A percentile compares a stretch with the other conserved stretches of the same genome.
These are phyloP conservation scores for Thymelicus lineola DNA, from an alignment of 2,888 invertebrate species.

Conservation along the genomic window DNA sequence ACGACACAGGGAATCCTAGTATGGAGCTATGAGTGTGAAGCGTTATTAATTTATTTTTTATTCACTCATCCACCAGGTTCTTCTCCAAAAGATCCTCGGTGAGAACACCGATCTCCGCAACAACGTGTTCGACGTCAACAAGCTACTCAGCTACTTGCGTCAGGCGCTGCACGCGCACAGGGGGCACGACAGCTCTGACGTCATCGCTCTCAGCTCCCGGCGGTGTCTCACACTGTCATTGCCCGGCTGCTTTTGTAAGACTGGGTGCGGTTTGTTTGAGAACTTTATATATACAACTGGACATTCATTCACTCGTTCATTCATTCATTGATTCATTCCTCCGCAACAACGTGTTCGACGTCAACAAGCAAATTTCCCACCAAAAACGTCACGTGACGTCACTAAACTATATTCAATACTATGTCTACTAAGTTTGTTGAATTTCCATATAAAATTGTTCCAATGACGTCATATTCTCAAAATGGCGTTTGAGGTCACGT, in stretches of 20 bases:
- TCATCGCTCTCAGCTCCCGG: conserved; percentile 49
- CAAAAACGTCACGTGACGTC: too few species aligned
- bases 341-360: conserved; percentile 51
- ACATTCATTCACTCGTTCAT: too few species aligned
- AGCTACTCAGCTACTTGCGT: conserved; percentile 49
- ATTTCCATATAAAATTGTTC: too few species aligned
- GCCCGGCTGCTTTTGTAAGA: conserved; percentile 61
- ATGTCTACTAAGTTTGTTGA: too few species aligned
- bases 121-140: conserved; percentile 52
- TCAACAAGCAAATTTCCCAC: conserved; percentile 49
- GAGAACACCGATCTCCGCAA: conserved; percentile 48
- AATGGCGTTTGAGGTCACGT: too few species aligned
- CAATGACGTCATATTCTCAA: too few species aligned
- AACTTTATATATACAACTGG: too few species aligned
- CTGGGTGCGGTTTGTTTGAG: conserved; percentile 52
- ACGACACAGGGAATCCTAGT: too few species aligned
- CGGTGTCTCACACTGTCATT: conserved; percentile 52
- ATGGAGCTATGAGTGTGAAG: too few species aligned
- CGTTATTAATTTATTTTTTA: too few species aligned
- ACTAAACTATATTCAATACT: too few species aligned
- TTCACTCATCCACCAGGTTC: conserved; percentile 47
- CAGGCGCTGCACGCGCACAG: conserved; percentile 44
- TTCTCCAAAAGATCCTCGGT: conserved; percentile 55
- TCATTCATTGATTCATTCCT: conserved; percentile 26
- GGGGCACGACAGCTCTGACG: conserved; percentile 38